Conservation (phyloP, 2,797 vertebrate species). For the Platalea minor region DNA sequence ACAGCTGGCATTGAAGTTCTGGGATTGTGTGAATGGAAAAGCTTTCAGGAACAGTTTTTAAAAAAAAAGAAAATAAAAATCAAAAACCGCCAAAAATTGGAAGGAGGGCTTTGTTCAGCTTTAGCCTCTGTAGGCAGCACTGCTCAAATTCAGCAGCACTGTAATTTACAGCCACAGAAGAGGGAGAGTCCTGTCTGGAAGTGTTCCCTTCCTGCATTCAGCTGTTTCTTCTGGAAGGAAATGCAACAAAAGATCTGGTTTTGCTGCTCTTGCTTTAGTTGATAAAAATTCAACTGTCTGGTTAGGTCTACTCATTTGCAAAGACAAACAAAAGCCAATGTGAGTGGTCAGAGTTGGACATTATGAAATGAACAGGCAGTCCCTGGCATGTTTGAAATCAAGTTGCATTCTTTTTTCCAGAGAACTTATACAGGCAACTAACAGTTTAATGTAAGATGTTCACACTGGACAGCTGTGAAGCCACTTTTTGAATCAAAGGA, state of each 20-base stretch:
- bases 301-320: not conserved
- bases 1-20: not conserved
- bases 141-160: not conserved
- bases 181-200: not conserved
- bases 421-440: not conserved
- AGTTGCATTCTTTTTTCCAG: not conserved
- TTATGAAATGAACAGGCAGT: not conserved
- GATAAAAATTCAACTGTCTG: not conserved
- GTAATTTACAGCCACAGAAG: not conserved
- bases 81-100: rapidly evolving
- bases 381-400: not conserved
- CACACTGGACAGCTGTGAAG: rapidly evolving
- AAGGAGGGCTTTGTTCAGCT: not conserved
- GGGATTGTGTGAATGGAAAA: not conserved
- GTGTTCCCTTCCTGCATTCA: not conserved
- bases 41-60: not conserved
- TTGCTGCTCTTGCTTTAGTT: not conserved
- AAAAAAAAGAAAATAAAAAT: not conserved
- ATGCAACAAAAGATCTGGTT: not conserved
- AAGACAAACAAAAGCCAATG: not conserved
- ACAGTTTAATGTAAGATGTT: not conserved
- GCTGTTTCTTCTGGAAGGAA: not conserved
- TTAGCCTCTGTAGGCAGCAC: not conserved
- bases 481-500: not conserved
- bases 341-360: not conserved